Percentiles rank a stretch among this genome's conserved stretches.
Evolutionary conservation across 1,140 invertebrate species (phyloP).

Genomic region (Cyclargus thomasi): DNA sequence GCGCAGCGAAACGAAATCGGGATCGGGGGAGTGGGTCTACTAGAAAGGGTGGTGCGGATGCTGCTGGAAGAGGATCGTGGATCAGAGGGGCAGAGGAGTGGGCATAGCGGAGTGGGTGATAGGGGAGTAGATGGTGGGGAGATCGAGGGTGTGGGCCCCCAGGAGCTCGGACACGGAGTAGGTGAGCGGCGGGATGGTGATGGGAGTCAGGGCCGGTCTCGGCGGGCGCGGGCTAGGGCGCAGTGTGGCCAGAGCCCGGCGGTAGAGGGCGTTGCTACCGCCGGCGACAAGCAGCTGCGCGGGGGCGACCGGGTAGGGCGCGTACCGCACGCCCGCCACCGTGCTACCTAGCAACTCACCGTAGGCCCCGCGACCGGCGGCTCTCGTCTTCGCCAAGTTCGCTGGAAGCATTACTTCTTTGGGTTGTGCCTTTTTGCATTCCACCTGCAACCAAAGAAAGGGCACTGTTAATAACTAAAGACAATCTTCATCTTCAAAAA

Average conservation of each 20-base stretch:
- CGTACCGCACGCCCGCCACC: slow-evolving; percentile 79
- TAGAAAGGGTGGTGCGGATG: slow-evolving; percentile 70
- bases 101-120: slow-evolving; percentile 58
- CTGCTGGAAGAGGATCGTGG: slow-evolving; percentile 71
- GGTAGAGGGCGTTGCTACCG: slow-evolving; percentile 57
- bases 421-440: slow-evolving; percentile 99
- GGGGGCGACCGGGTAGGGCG: slow-evolving; percentile 76
- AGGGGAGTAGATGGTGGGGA: slow-evolving; percentile 65
- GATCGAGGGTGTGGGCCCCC: slow-evolving; percentile 66
- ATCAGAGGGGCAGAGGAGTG: slow-evolving; percentile 80
- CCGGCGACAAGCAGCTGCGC: slow-evolving; percentile 77
- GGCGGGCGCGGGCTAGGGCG: slow-evolving; percentile 58
- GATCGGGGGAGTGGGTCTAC: slow-evolving; percentile 21
- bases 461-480: background rate
- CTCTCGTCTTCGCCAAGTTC: slow-evolving; percentile 93
- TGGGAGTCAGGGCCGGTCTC: slow-evolving; percentile 61
- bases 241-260: slow-evolving; percentile 66
- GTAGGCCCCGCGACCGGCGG: slow-evolving; percentile 92
- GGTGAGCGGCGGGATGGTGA: slow-evolving; percentile 56
- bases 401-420: slow-evolving; percentile 99
- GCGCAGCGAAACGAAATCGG: slow-evolving; percentile 32
- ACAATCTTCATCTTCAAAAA: background rate
- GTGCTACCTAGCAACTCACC: slow-evolving; percentile 95
- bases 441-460: slow-evolving; percentile 84
- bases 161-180: slow-evolving; percentile 71